A percentile compares a stretch with the other conserved stretches of the same genome.
These are phyloP conservation scores for Himalopsyche kuldschensis DNA, from an alignment of 2,888 invertebrate genomes.

Conservation along the genomic window DNA sequence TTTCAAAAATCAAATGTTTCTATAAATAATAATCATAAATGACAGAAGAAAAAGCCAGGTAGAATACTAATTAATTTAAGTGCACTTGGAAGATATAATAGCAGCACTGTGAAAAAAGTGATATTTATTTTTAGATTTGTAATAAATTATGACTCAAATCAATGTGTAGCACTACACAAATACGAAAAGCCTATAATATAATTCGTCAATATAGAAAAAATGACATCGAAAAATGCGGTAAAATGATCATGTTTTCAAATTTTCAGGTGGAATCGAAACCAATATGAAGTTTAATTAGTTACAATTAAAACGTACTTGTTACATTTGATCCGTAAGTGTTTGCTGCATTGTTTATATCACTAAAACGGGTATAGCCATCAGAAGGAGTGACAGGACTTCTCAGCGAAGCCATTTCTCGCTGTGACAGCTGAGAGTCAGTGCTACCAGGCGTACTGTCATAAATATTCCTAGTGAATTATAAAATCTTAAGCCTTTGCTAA, in stretches of 20 bases:
- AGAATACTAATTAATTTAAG: background rate
- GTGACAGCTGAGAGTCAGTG: constrained; percentile 41
- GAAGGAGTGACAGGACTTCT: constrained; percentile 61
- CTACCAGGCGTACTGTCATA: no score
- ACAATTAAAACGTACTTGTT: constrained; percentile 55
- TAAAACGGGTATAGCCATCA: constrained; percentile 67
- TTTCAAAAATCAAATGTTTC: no score
- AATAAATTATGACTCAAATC: background rate
- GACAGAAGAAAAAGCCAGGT: background rate
- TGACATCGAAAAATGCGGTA: background rate
- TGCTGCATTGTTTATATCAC: constrained; percentile 50
- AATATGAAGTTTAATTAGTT: background rate
- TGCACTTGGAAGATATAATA: background rate
- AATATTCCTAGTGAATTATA: no score
- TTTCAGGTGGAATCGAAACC: background rate
- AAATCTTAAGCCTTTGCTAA: no score
- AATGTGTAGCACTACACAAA: background rate
- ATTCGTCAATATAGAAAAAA: background rate
- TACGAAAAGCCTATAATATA: background rate
- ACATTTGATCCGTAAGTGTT: constrained; percentile 65
- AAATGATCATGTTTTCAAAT: background rate
- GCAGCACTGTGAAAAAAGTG: no score
- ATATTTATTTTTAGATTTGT: background rate
- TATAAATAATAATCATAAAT: background rate
- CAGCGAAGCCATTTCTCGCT: constrained; percentile 56